Percentiles rank a stretch among this genome's conserved stretches.
phyloP scores from a whole-genome alignment of 2,113 vertebrate genomes.

The Castor canadensis region DNA sequence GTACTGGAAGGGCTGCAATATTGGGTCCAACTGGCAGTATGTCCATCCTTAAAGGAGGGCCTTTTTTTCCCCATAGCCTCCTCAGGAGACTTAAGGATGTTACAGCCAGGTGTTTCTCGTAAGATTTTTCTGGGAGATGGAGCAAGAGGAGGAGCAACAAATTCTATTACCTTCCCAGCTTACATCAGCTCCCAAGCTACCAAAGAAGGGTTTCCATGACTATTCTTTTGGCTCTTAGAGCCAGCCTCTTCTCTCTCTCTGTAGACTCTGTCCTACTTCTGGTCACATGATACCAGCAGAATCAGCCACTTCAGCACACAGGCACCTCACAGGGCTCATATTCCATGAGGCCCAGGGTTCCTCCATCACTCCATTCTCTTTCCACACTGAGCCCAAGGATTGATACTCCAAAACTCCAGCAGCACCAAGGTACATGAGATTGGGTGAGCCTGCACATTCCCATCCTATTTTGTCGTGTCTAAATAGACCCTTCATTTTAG shows the following conservation, averaged over 20 bases:
- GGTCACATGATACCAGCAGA: neutral
- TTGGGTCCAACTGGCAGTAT: neutral
- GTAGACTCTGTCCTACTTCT: neutral
- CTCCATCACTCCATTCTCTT: neutral
- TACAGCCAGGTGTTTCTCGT: neutral
- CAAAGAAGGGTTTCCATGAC: neutral
- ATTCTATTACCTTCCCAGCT: neutral
- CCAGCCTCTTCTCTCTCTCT: neutral
- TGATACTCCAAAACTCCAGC: neutral
- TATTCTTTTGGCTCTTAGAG: neutral
- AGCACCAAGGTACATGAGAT: neutral
- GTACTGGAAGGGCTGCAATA: neutral
- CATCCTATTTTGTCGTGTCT: neutral
- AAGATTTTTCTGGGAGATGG: neutral
- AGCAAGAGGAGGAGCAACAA: constrained; percentile 10
- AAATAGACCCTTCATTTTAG: neutral
- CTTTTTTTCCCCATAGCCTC: neutral
- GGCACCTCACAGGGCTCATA: neutral
- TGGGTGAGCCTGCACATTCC: neutral
- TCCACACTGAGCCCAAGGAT: neutral
- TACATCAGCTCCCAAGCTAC: too few species aligned
- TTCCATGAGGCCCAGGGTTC: neutral
- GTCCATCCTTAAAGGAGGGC: neutral
- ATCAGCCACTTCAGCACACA: neutral
- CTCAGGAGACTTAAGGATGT: neutral